Evolutionary conservation across 2,888 invertebrate species (phyloP).

Genomic region (Colletes collaris): DNA sequence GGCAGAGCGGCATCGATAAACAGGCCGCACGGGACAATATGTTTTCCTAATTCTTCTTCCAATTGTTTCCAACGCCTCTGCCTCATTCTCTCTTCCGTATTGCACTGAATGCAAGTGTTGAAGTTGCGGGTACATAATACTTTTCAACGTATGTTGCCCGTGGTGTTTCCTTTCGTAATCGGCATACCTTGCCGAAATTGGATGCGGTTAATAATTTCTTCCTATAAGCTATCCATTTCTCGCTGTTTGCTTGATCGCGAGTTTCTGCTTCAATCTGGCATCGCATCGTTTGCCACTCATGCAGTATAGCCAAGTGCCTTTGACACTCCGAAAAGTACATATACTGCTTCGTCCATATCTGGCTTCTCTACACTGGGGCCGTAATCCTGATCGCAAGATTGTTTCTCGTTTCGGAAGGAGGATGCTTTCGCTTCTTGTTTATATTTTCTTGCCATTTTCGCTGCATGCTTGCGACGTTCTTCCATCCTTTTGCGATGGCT

Average conservation of each 20-base stretch:
- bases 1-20: slow-evolving; percentile 10
- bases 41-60: background rate
- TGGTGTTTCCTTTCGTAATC: background rate
- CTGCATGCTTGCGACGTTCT: slow-evolving; percentile 2
- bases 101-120: background rate
- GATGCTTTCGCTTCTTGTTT: background rate
- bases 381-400: slow-evolving; percentile 21
- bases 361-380: slow-evolving; percentile 1
- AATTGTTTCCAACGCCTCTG: slow-evolving; percentile 1
- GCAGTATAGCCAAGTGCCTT: too few species aligned
- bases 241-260: background rate
- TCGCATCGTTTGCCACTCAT: too few species aligned
- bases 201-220: slow-evolving; percentile 21
- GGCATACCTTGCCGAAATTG: slow-evolving; percentile 14
- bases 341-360: slow-evolving; percentile 1
- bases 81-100: slow-evolving; percentile 3
- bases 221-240: background rate
- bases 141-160: background rate
- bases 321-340: background rate
- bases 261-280: too few species aligned
- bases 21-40: background rate
- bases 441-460: background rate
- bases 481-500: background rate
- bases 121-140: background rate
- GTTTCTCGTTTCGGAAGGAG: background rate